Evolutionary conservation across 2,888 invertebrate species (phyloP).

Genomic region (Monoplex corrugatus): DNA sequence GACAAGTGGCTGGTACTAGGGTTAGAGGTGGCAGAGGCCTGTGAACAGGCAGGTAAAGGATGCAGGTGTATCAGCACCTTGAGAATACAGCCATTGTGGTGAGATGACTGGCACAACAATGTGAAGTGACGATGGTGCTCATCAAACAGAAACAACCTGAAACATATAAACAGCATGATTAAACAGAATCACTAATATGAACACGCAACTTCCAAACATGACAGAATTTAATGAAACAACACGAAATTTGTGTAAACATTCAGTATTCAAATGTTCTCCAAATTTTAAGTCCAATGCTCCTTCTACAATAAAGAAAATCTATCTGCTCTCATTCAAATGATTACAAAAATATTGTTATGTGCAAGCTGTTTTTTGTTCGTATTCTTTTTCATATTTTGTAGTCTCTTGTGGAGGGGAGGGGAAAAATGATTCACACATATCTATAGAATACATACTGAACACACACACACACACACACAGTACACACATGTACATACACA

Average conservation of each 20-base stretch:
- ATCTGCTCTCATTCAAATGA: no score
- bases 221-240: no score
- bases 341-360: no score
- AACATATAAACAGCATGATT: conserved; percentile 44
- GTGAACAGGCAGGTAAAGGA: neutral
- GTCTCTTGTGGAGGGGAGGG: no score
- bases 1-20: conserved; percentile 46
- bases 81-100: conserved; percentile 87
- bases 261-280: no score
- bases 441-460: neutral
- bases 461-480: neutral
- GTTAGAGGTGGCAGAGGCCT: neutral
- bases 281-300: no score
- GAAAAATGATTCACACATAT: neutral
- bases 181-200: neutral
- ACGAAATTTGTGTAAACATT: no score
- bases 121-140: conserved; percentile 63
- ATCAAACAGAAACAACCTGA: conserved; percentile 70
- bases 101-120: conserved; percentile 78
- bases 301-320: no score
- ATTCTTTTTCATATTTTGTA: no score
- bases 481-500: neutral
- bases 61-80: conserved; percentile 83
- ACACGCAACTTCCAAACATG: neutral
- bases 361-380: no score